A percentile compares a stretch with the other conserved stretches of the same genome.
phyloP scores from a whole-genome alignment of 2,113 vertebrate genomes.

The Salvator merianae region DNA sequence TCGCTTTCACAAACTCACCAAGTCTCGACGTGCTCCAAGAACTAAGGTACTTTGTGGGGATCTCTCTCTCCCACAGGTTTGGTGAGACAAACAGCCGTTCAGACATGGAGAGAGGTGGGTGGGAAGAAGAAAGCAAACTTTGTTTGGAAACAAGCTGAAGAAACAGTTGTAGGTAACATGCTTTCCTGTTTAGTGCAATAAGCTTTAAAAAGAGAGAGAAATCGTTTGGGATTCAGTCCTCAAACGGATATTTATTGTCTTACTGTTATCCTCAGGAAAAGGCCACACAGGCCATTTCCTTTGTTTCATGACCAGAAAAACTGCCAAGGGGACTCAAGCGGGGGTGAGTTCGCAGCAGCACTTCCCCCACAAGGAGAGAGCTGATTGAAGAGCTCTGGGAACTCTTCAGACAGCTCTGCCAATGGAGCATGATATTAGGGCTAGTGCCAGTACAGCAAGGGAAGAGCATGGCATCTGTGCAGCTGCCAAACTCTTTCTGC shows the following conservation, averaged over 20 bases:
- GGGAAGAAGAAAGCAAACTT: not conserved
- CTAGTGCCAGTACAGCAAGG: no score
- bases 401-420: no score
- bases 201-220: not conserved
- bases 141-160: constrained; percentile 7
- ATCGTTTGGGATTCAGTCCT: not conserved
- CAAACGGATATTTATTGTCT: not conserved
- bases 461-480: no score
- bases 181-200: not conserved
- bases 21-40: not conserved
- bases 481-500: no score
- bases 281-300: no score
- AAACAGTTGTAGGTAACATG: not conserved
- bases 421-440: no score
- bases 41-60: not conserved
- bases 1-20: not conserved
- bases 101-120: not conserved
- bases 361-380: no score
- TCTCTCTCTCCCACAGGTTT: not conserved
- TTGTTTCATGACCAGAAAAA: no score
- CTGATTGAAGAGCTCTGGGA: no score
- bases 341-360: no score
- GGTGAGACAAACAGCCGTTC: not conserved
- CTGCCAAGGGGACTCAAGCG: no score
- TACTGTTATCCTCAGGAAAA: not conserved